phyloP scores from a whole-genome alignment of 1,140 invertebrate species.

The Drosophila miranda region DNA sequence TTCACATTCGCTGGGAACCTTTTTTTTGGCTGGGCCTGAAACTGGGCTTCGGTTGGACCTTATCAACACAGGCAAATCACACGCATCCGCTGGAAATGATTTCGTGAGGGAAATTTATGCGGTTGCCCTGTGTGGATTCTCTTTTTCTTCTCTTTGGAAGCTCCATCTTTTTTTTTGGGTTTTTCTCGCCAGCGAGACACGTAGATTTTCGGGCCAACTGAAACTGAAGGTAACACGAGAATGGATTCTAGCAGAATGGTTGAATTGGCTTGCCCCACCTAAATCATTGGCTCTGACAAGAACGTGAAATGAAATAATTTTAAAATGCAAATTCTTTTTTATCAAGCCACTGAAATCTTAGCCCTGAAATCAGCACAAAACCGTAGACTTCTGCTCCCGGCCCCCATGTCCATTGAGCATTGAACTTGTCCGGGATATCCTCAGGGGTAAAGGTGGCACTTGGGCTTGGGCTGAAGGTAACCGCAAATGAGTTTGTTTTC shows the following conservation, averaged over 20 bases:
- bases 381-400: slow-evolving; percentile 4
- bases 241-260: background rate
- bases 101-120: slow-evolving; percentile 64
- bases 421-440: slow-evolving; percentile 20
- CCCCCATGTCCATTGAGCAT: slow-evolving; percentile 11
- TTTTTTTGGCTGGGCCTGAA: slow-evolving; percentile 22
- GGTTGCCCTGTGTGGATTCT: slow-evolving; percentile 47
- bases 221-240: slow-evolving; percentile 32
- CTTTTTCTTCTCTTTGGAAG: slow-evolving; percentile 20
- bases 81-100: slow-evolving; percentile 68
- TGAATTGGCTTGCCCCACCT: slow-evolving; percentile 54
- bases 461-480: background rate
- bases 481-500: slow-evolving; percentile 34
- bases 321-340: slow-evolving; percentile 67
- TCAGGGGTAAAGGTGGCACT: slow-evolving; percentile 3
- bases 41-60: slow-evolving; percentile 41
- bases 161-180: slow-evolving; percentile 18
- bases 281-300: slow-evolving; percentile 71
- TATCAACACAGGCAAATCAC: slow-evolving; percentile 67
- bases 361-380: slow-evolving; percentile 53
- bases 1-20: slow-evolving; percentile 46
- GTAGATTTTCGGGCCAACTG: slow-evolving; percentile 46
- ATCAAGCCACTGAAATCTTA: slow-evolving; percentile 56
- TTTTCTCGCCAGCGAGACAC: slow-evolving; percentile 26
- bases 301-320: slow-evolving; percentile 76